A percentile compares a stretch with the other conserved stretches of the same genome.
Conservation (phyloP, 1,140 invertebrate genomes). For the Ephestia elutella region DNA sequence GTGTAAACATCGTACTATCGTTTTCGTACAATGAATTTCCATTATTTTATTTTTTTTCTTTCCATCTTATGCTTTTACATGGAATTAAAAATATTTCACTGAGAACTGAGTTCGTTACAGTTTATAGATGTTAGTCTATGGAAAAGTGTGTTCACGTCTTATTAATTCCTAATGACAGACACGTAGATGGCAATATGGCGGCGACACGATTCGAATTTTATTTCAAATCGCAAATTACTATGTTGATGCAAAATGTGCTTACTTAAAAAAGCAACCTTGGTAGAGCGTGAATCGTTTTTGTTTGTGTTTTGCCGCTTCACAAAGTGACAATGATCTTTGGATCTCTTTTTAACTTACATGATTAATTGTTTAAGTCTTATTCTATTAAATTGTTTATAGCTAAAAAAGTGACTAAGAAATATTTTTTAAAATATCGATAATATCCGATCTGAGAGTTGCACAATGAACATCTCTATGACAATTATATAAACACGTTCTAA, state of each 20-base stretch:
- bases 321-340: too few species aligned
- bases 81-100: too few species aligned
- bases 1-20: background rate
- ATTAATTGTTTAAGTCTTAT: too few species aligned
- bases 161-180: conserved; percentile 14
- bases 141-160: background rate
- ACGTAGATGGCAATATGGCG: conserved; percentile 9
- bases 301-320: too few species aligned
- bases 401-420: too few species aligned
- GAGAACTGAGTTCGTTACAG: too few species aligned
- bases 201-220: background rate
- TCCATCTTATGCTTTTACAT: background rate
- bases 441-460: conserved; percentile 11
- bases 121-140: background rate
- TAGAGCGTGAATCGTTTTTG: too few species aligned
- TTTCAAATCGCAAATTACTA: conserved; percentile 1
- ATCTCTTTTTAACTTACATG: too few species aligned
- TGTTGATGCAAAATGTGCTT: background rate
- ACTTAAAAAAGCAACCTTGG: too few species aligned
- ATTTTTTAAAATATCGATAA: conserved; percentile 12
- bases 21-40: background rate
- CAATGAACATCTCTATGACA: too few species aligned
- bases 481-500: background rate
- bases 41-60: background rate
- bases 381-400: background rate